These are phyloP conservation scores for Chelonoidis abingdonii DNA, from an alignment of 2,113 vertebrate species.

Conservation along the genomic window DNA sequence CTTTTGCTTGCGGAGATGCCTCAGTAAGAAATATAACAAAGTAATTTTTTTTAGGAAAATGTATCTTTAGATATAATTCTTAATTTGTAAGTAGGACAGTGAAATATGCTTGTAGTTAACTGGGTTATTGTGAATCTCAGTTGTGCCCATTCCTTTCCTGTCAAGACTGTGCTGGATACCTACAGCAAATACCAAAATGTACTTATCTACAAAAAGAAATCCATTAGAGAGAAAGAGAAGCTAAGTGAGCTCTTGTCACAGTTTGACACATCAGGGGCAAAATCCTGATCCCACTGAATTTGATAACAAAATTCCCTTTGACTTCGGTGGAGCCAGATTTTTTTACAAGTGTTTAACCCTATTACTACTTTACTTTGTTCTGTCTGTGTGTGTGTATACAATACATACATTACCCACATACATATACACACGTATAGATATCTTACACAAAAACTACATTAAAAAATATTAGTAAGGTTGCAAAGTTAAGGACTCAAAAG, in stretches of 20 bases:
- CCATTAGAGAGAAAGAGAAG: neutral
- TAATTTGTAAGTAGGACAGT: constrained; percentile 3
- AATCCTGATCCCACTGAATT: neutral
- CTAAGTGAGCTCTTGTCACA: constrained; percentile 17
- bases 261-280: neutral
- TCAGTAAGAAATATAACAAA: constrained; percentile 28
- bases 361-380: neutral
- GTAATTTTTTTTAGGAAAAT: neutral
- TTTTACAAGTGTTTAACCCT: neutral
- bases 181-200: neutral
- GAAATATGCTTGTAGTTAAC: neutral
- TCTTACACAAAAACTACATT: neutral
- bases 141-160: neutral
- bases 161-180: neutral
- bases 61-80: constrained; percentile 2
- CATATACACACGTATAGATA: neutral
- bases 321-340: neutral
- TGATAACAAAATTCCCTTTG: neutral
- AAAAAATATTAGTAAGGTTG: neutral
- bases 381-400: neutral
- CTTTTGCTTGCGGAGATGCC: constrained; percentile 17
- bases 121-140: neutral
- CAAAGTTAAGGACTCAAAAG: neutral
- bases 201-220: neutral
- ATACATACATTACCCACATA: neutral